Base-by-base conservation (phyloP, 2,113 vertebrate species). In the Ramphastos sulfuratus region DNA sequence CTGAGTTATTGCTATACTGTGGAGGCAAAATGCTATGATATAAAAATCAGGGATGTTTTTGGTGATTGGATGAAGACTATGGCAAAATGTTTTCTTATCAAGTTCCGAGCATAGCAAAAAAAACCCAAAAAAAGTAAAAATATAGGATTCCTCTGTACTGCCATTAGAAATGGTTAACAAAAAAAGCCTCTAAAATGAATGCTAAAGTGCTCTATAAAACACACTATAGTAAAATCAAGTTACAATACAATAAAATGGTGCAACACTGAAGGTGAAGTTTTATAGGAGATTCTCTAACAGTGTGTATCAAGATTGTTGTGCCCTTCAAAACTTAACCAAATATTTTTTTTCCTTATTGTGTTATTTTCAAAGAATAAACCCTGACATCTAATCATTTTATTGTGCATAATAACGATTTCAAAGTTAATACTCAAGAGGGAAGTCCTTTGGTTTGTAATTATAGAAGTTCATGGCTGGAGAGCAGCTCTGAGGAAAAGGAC, bases 161-260 rank as follows among this genome's bases (percentile, higher is more conserved):
- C 77, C 52, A 66, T 81, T 76, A 72, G 12, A 76, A 85, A 67
- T 63, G 9, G 50, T 82, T 91, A 76, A 63, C 23, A 76, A 73
- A 96, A 96, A 96, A 89, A 30, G 10, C 56, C 71, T 79, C 18
- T 46, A 84, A 92, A 96, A 67, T 42, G 24, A 92, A 37, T 76
- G 48, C 58, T 94, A 37, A 92, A 95, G 84, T 91, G 31, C 30
- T 66, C 64, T 81, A 79, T 96, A 97, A 97, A 97, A 64, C 24
- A 90, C 74, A 50, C 56, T 48, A 28, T 37, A 92, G n/a, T 89
- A 96, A 82, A 87, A 96, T 65, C n/a, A 88, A 85, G 67, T 50
- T 93, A 85, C 10, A 80, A 48, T 79, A 85, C 95, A 97, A 95
- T 90, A 93, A 95, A 97, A 92, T 48, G 42, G 33, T 88, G 64